Conservation (phyloP, 2,797 vertebrate species). For the Alauda arvensis region DNA sequence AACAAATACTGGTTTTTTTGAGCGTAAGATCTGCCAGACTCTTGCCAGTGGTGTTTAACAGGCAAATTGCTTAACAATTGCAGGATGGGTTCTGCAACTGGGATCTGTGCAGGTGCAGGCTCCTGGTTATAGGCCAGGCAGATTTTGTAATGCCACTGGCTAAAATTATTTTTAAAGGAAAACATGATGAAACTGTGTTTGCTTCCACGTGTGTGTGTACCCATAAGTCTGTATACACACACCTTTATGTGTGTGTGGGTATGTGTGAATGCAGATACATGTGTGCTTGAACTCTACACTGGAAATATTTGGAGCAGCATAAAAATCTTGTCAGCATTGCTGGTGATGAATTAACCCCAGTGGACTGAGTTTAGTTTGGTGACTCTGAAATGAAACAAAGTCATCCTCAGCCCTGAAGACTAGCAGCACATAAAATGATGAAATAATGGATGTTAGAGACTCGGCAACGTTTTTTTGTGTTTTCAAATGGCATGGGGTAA, state of each 20-base stretch:
- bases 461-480: neutral
- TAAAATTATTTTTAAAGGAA: conserved; percentile 68
- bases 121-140: conserved; percentile 70
- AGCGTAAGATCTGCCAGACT: conserved; percentile 64
- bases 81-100: conserved; percentile 57
- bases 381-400: conserved; percentile 14
- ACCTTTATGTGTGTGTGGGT: neutral
- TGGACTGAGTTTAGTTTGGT: conserved; percentile 37
- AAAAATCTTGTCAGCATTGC: conserved; percentile 48
- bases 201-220: neutral
- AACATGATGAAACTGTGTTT: conserved; percentile 61
- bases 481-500: neutral
- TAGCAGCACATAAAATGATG: neutral
- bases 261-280: neutral
- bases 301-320: conserved; percentile 19
- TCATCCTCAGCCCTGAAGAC: neutral
- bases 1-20: conserved; percentile 64
- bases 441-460: conserved; percentile 14
- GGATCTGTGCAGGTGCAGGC: conserved; percentile 73
- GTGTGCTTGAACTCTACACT: conserved; percentile 15
- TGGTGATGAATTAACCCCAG: conserved; percentile 54
- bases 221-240: neutral
- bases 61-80: conserved; percentile 69
- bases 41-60: conserved; percentile 70
- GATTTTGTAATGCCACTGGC: conserved; percentile 72